Evolutionary conservation across 1,140 invertebrate genomes (phyloP).

Genomic region (Ctenoplectra terminalis): DNA sequence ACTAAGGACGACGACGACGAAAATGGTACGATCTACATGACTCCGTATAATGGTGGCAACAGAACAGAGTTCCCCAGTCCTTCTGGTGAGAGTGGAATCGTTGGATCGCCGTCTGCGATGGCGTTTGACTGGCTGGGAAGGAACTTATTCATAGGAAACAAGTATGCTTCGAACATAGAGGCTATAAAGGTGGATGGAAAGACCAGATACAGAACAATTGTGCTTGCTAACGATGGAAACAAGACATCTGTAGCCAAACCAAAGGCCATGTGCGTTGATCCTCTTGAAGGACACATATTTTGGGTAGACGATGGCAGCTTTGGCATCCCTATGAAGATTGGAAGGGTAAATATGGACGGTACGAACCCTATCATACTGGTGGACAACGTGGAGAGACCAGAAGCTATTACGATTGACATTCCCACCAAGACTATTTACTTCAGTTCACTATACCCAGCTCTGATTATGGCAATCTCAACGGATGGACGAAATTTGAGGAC

Average conservation of each 20-base stretch:
- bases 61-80: slow-evolving; percentile 91
- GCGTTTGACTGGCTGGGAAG: slow-evolving; percentile 98
- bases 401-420: slow-evolving; percentile 93
- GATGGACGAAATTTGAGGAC: slow-evolving; percentile 89
- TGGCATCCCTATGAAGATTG: slow-evolving; percentile 95
- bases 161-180: slow-evolving; percentile 95
- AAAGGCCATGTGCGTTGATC: slow-evolving; percentile 94
- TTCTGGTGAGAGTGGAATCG: slow-evolving; percentile 88
- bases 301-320: slow-evolving; percentile 98
- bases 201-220: slow-evolving; percentile 91
- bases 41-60: slow-evolving; percentile 93
- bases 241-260: slow-evolving; percentile 94
- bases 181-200: slow-evolving; percentile 94
- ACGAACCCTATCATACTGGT: slow-evolving; percentile 88
- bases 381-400: slow-evolving; percentile 87
- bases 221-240: slow-evolving; percentile 95
- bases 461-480: slow-evolving; percentile 89
- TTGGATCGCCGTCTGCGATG: slow-evolving; percentile 95
- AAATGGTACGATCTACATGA: slow-evolving; percentile 92
- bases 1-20: slow-evolving; percentile 88
- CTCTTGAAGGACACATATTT: slow-evolving; percentile 91
- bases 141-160: slow-evolving; percentile 97
- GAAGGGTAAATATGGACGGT: slow-evolving; percentile 97
- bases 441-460: slow-evolving; percentile 89
- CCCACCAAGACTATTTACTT: slow-evolving; percentile 93